Conservation (phyloP, 2,113 vertebrate species). For the Seriola quinqueradiata region DNA sequence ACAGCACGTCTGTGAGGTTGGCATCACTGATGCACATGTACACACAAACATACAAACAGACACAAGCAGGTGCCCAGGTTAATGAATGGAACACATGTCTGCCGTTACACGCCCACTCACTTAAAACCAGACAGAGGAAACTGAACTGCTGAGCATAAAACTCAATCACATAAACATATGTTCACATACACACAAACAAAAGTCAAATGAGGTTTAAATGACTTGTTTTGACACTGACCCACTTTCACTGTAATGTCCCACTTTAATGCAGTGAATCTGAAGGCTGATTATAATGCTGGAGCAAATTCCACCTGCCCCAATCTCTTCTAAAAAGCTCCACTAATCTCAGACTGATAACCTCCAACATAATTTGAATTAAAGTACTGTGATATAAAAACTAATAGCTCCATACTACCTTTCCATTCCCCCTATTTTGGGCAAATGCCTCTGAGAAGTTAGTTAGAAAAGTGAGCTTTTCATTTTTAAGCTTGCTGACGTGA, state of each 20-base stretch:
- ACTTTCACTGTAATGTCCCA: slow-evolving; percentile 39
- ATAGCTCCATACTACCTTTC: neutral
- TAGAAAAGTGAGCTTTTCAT: slow-evolving; percentile 5
- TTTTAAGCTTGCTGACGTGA: neutral
- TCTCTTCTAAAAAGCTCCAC: slow-evolving; percentile 30
- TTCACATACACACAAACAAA: slow-evolving; percentile 33
- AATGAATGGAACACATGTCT: slow-evolving; percentile 60
- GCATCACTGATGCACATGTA: slow-evolving; percentile 84
- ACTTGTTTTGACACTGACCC: slow-evolving; percentile 43
- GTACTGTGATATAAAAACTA: slow-evolving; percentile 25
- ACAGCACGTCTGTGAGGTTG: slow-evolving; percentile 91
- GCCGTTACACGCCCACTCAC: slow-evolving; percentile 6
- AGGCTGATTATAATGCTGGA: slow-evolving; percentile 26
- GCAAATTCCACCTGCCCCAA: slow-evolving; percentile 36
- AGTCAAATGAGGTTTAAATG: slow-evolving; percentile 46
- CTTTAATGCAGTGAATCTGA: slow-evolving; percentile 36
- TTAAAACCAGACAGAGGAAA: slow-evolving; percentile 37
- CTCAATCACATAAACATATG: slow-evolving; percentile 45
- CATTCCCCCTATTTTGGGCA: neutral
- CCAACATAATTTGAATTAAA: slow-evolving; percentile 32
- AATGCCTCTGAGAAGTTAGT: slow-evolving; percentile 5
- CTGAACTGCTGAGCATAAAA: slow-evolving; percentile 31
- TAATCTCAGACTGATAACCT: slow-evolving; percentile 49
- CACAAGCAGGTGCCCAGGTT: slow-evolving; percentile 54
- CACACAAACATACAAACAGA: slow-evolving; percentile 39